A percentile compares a stretch with the other conserved stretches of the same genome.
phyloP scores from a whole-genome alignment of 1,140 invertebrate genomes.

The Pomacea maculata region DNA sequence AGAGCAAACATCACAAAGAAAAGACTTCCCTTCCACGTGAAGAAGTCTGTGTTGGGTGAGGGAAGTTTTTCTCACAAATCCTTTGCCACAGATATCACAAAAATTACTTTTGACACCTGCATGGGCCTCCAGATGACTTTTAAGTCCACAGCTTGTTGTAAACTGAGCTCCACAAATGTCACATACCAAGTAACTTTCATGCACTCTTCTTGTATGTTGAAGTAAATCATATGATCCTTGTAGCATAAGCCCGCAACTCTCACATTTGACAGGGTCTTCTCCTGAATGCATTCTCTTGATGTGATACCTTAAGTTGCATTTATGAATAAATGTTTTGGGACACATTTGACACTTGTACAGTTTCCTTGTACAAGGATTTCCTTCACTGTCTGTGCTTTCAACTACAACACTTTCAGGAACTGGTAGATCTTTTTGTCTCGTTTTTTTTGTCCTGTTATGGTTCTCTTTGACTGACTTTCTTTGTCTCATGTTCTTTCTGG shows the following conservation, averaged over 20 bases:
- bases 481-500: background rate
- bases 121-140: background rate
- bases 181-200: background rate
- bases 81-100: background rate
- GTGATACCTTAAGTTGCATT: slow-evolving; percentile 4
- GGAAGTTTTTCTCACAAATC: slow-evolving; percentile 7
- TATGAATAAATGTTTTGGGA: background rate
- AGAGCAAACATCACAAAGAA: slow-evolving; percentile 1
- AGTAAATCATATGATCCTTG: background rate
- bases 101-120: slow-evolving; percentile 2
- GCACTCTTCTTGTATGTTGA: background rate
- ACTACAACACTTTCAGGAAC: too few relatives aligned
- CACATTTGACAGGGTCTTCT: background rate
- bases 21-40: background rate
- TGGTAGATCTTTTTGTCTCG: background rate
- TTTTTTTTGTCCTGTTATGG: background rate
- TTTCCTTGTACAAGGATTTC: background rate
- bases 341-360: background rate
- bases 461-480: background rate
- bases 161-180: background rate
- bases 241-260: background rate
- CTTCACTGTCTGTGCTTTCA: too few relatives aligned
- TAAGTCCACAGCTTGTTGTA: background rate
- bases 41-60: background rate
- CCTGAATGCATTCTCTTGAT: slow-evolving; percentile 4